phyloP scores from a whole-genome alignment of 2,797 vertebrate genomes.

The Bovichtus variegatus region DNA sequence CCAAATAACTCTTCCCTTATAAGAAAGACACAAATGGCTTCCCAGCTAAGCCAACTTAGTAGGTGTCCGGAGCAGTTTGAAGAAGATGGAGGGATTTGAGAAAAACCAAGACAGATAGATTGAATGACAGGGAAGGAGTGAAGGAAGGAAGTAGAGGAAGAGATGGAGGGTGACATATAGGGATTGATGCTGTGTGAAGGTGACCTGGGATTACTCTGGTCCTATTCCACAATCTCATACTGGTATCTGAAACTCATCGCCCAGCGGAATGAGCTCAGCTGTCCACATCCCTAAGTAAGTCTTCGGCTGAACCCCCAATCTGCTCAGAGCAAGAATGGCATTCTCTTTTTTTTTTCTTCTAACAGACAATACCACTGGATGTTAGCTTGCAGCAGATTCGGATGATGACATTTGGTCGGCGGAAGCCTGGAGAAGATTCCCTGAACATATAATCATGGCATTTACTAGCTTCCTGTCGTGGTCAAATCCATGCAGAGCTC shows the following conservation, averaged over 20 bases:
- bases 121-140: constrained; percentile 21
- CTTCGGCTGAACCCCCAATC: constrained; percentile 61
- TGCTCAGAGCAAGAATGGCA: constrained; percentile 42
- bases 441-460: constrained; percentile 17
- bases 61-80: constrained; percentile 3
- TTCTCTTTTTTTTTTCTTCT: constrained; percentile 1
- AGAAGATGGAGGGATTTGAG: constrained; percentile 22
- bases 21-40: neutral
- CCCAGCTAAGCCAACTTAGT: neutral
- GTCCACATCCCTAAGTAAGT: constrained; percentile 63
- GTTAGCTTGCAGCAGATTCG: constrained; percentile 33
- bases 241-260: constrained; percentile 75
- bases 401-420: constrained; percentile 41
- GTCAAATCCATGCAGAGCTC: constrained; percentile 12
- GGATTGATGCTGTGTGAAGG: constrained; percentile 66
- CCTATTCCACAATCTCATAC: constrained; percentile 72
- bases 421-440: constrained; percentile 23
- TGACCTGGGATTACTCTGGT: constrained; percentile 75
- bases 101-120: constrained; percentile 22
- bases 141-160: constrained; percentile 27
- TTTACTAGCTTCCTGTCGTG: constrained; percentile 12
- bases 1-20: neutral
- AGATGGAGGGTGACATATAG: constrained; percentile 23
- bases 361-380: constrained; percentile 33
- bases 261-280: constrained; percentile 70